Base-by-base conservation (phyloP, 2,888 invertebrate genomes). In the Gari tellinella region DNA sequence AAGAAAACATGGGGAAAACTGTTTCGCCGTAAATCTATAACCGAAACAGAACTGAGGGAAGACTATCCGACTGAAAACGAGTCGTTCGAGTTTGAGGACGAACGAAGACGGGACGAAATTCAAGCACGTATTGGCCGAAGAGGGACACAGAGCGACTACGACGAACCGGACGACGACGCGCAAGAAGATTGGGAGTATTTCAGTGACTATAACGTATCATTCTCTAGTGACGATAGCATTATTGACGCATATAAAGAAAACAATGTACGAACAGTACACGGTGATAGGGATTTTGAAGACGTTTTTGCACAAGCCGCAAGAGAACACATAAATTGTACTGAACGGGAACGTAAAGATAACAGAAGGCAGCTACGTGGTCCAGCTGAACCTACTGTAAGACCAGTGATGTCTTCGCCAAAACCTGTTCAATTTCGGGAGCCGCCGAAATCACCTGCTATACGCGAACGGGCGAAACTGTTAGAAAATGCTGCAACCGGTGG, bases 161-260 rank as follows among this genome's bases (percentile, higher is more conserved):
- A 23, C 10, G 49, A 17, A 1, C 21, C 15, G 8, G 37, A 56
- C n/a, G 43, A 52, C 8, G 48, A 45, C 0, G 51, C 25, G 12
- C 51, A 53, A 0, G 48, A 55, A 15, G n/a, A 64, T n/a, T 77
- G 72, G 72, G 77, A 77, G 14, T 69, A 66, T 25, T 64, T 57
- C 15, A 77, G 77, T 55, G 77, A 73, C 51, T 77, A 73, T 52
- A 63, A 66, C 52, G 48, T 66, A n/a, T 53, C 60, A 5, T 55
- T 77, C 37, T 49, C 51, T 31, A 77, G 77, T 60, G 72, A 69
- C 5, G 55, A 41, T 26, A 69, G 58, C 19, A 57, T 72, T 38
- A 69, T 62, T 41, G 72, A 72, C 25, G 72, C 65, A 0, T 72
- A 45, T 38, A 62, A 60, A 31, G 77, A 69, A 53, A 46, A 49